These are phyloP conservation scores for Oceanites oceanicus DNA, from an alignment of 2,113 vertebrate genomes.

Conservation along the genomic window DNA sequence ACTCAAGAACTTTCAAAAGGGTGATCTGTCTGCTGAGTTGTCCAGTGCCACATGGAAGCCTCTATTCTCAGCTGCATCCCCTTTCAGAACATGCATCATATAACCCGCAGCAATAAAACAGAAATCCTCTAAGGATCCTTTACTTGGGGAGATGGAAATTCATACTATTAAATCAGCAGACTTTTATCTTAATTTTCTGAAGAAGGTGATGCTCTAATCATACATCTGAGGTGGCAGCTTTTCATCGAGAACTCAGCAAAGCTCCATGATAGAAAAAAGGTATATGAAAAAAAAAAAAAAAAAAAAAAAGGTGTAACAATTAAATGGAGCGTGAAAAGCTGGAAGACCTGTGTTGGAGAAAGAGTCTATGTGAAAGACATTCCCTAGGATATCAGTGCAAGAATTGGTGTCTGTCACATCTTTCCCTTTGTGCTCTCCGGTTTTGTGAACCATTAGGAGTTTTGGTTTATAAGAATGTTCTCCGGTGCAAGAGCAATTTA, in stretches of 20 bases:
- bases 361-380: neutral
- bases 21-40: neutral
- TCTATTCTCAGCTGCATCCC: neutral
- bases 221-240: neutral
- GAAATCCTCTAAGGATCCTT: neutral
- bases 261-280: neutral
- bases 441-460: neutral
- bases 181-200: neutral
- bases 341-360: neutral
- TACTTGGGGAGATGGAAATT: neutral
- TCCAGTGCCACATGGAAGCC: neutral
- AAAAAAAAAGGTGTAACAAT: neutral
- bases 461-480: neutral
- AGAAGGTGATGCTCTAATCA: neutral
- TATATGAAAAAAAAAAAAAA: neutral
- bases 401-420: neutral
- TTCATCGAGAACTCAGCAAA: conserved; percentile 18
- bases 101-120: neutral
- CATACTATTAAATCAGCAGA: neutral
- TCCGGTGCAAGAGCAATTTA: neutral
- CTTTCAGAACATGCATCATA: neutral
- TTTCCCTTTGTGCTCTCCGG: neutral
- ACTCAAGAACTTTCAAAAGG: neutral
- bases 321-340: neutral
- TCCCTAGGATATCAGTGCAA: neutral